Percentiles rank a stretch among this genome's conserved stretches.
Conservation (phyloP, 2,797 vertebrate genomes). For the Ibycter americanus region DNA sequence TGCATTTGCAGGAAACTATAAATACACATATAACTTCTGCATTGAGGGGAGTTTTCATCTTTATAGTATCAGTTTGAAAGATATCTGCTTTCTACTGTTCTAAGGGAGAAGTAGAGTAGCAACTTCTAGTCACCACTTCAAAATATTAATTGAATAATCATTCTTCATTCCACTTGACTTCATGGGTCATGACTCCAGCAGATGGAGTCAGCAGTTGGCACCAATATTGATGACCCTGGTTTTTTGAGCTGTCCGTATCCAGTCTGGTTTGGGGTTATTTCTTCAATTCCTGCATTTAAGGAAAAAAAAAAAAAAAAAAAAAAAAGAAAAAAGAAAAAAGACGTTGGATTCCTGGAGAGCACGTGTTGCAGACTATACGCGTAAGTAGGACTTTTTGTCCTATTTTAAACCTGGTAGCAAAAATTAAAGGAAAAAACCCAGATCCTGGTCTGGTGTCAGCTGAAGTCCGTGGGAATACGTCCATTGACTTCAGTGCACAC, state of each 20-base stretch:
- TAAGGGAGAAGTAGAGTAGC: not conserved
- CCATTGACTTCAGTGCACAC: not conserved
- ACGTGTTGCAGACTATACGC: not conserved
- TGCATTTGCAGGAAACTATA: not conserved
- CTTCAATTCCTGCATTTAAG: not conserved
- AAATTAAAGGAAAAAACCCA: not conserved
- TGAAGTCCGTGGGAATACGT: not conserved
- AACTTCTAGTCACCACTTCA: constrained; percentile 24
- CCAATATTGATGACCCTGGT: not conserved
- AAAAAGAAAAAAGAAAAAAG: not conserved
- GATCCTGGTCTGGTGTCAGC: not conserved
- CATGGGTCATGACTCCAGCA: constrained; percentile 9
- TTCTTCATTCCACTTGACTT: constrained; percentile 44
- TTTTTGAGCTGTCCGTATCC: not conserved
- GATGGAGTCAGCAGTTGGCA: constrained; percentile 24
- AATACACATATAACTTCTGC: not conserved
- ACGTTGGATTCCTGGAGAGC: not conserved
- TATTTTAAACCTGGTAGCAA: not conserved
- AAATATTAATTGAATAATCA: constrained; percentile 37
- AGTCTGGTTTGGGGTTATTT: not conserved
- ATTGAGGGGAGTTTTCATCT: not conserved
- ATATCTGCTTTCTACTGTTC: not conserved
- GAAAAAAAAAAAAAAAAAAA: no score
- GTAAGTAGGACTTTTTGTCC: not conserved
- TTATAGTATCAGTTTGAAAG: constrained; percentile 15